A percentile compares a stretch with the other conserved stretches of the same genome.
Evolutionary conservation across 1,140 invertebrate genomes (phyloP).

Genomic region (Philotrypesis tridentata): DNA sequence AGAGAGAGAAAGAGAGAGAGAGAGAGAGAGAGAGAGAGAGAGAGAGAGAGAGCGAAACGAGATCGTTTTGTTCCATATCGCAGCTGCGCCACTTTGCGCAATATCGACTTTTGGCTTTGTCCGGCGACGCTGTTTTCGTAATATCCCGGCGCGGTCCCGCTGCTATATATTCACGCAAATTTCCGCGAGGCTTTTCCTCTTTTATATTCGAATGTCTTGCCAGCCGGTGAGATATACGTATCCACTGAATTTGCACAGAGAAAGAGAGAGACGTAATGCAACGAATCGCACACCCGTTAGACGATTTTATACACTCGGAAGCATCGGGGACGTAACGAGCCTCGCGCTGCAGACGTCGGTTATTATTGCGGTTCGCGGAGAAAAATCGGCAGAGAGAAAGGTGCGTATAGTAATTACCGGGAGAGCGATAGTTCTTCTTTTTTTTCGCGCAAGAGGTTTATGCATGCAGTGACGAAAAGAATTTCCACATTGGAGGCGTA

Average conservation of each 20-base stretch:
- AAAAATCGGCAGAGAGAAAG: background rate
- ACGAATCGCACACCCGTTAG: background rate
- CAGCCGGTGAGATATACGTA: no score
- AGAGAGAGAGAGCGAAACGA: no score
- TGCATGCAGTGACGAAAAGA: background rate
- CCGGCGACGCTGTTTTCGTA: background rate
- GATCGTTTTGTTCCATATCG: constrained; percentile 22
- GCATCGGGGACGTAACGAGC: background rate
- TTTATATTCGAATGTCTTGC: no score
- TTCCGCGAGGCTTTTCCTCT: background rate
- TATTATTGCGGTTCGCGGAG: background rate
- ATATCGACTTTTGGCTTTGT: background rate
- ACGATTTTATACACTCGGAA: background rate
- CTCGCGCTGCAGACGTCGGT: background rate
- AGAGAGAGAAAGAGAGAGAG: no score
- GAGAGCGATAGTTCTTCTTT: constrained; percentile 12
- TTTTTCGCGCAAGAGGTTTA: background rate
- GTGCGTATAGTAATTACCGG: no score
- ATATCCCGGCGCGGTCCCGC: background rate
- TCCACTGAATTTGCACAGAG: no score
- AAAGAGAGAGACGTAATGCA: no score
- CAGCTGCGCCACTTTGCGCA: constrained; percentile 11
- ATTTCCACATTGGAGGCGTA: constrained; percentile 14
- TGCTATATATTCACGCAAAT: background rate
- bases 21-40: no score